Conservation (phyloP, 2,113 vertebrate genomes). For the Anarhynchus alexandrinus region DNA sequence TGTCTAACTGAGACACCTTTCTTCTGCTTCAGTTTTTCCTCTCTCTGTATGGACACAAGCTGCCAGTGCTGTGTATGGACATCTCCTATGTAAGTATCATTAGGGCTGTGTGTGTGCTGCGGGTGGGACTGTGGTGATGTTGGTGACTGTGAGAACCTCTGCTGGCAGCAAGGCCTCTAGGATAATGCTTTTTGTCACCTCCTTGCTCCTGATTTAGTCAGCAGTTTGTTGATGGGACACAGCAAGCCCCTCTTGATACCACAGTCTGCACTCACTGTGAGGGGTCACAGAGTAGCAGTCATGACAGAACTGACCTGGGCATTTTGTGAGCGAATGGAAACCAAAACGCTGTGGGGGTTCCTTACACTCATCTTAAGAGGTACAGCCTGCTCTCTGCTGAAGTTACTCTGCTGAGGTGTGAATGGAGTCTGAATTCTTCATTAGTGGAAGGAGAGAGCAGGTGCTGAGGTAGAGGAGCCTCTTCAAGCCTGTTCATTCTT, state of each 20-base stretch:
- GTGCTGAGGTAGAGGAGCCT: not conserved
- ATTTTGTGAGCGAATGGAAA: not conserved
- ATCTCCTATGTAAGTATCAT: conserved; percentile 90
- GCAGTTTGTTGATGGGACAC: not conserved
- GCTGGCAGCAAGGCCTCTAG: not conserved
- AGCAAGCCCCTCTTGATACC: not conserved
- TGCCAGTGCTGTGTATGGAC: conserved; percentile 95
- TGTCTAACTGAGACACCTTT: not conserved
- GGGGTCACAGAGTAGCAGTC: rapidly evolving
- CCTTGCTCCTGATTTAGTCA: not conserved
- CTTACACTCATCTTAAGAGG: not conserved
- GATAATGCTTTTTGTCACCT: not conserved
- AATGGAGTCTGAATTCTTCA: not conserved
- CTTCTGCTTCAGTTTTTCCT: conserved; percentile 87
- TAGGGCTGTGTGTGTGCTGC: not conserved
- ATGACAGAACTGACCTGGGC: not conserved
- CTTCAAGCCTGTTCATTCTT: not conserved
- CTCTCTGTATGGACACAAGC: conserved; percentile 96
- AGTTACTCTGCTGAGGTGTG: not conserved
- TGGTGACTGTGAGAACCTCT: not conserved
- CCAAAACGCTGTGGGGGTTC: not conserved
- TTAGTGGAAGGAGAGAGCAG: not conserved
- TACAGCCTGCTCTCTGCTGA: not conserved
- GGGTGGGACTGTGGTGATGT: not conserved
- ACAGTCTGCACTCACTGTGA: not conserved